Conservation (phyloP, 2,888 invertebrate genomes). For the Papilio demoleus region DNA sequence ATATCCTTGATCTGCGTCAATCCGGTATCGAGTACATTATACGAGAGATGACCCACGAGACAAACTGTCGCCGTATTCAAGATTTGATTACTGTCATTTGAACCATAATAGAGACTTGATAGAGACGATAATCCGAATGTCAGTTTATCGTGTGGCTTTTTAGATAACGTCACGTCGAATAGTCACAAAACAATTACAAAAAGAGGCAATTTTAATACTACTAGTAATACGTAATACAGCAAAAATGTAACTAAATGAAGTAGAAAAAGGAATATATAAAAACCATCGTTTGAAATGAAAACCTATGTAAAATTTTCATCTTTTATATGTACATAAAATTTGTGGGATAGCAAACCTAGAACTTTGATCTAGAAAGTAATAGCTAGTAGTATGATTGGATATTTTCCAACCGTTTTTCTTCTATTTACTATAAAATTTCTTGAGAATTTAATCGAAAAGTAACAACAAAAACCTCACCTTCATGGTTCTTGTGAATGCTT, state of each 20-base stretch:
- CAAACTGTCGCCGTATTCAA: not conserved
- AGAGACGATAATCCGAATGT: not conserved
- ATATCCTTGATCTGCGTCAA: not conserved
- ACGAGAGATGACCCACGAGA: not conserved
- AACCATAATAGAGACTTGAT: not conserved
- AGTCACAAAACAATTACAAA: not conserved
- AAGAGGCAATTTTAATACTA: not conserved
- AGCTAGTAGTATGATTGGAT: not conserved
- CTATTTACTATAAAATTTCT: not conserved
- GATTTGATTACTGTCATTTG: not conserved
- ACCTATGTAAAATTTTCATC: not conserved
- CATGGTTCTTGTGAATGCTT: conserved; percentile 11
- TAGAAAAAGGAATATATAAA: too few species aligned
- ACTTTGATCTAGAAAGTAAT: conserved; percentile 2
- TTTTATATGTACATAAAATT: not conserved
- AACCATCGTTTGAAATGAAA: not conserved
- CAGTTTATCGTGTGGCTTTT: not conserved
- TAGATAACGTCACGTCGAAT: not conserved
- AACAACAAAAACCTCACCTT: conserved; percentile 11
- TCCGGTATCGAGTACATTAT: not conserved
- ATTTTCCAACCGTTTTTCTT: not conserved
- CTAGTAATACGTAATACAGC: too few species aligned
- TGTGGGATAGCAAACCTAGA: not conserved
- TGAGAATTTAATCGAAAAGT: not conserved
- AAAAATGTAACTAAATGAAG: too few species aligned